A percentile compares a stretch with the other conserved stretches of the same genome.
Conservation (phyloP, 1,140 invertebrate genomes). For the Musca vetustissima region DNA sequence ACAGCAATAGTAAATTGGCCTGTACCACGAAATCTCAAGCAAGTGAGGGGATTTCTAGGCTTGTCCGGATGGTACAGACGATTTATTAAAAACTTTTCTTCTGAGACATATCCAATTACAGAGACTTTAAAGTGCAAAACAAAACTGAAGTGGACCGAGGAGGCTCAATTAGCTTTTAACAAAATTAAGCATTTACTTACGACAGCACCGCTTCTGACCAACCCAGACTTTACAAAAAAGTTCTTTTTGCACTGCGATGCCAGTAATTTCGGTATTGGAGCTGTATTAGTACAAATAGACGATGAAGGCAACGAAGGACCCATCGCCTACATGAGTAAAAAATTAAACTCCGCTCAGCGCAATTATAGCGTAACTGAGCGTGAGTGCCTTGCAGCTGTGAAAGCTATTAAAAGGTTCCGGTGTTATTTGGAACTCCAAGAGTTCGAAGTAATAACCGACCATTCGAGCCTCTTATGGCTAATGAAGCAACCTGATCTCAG, state of each 20-base stretch:
- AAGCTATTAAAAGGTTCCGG: no score
- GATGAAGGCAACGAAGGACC: conserved; percentile 27
- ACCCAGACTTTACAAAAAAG: background rate
- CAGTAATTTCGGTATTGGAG: conserved; percentile 30
- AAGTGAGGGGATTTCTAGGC: conserved; percentile 15
- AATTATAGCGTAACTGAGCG: conserved; percentile 20
- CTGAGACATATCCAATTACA: conserved; percentile 20
- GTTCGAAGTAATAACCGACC: no score
- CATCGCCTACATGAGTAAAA: background rate
- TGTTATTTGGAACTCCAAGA: no score
- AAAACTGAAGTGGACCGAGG: background rate
- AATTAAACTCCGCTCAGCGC: conserved; percentile 30
- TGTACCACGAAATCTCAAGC: conserved; percentile 25
- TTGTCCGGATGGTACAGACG: conserved; percentile 31
- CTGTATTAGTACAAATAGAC: conserved; percentile 28
- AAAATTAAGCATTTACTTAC: conserved; percentile 17
- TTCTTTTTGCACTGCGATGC: background rate
- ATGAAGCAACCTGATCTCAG: conserved; percentile 47
- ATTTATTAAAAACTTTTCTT: conserved; percentile 32
- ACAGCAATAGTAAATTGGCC: conserved; percentile 32
- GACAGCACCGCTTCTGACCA: background rate
- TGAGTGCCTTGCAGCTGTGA: background rate
- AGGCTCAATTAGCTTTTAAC: background rate
- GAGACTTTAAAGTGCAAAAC: conserved; percentile 18
- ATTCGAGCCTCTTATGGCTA: conserved; percentile 31